Percentiles rank a stretch among this genome's conserved stretches.
Conservation (phyloP, 2,888 invertebrate genomes). For the Xestoiulus laeticollis region DNA sequence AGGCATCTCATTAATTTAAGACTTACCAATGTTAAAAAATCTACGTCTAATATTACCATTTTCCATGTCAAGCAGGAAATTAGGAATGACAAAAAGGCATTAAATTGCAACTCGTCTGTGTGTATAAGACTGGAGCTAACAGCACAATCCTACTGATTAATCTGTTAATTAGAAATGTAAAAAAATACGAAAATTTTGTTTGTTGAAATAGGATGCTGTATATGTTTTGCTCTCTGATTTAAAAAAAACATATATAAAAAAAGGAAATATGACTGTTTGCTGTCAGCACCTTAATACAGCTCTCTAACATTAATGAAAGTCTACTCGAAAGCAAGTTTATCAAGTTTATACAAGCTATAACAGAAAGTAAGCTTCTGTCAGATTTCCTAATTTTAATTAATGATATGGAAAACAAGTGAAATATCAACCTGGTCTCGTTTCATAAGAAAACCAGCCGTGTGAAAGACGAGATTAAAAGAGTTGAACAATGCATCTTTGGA, state of each 20-base stretch:
- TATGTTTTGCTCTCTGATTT: neutral
- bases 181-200: conserved; percentile 19
- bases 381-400: no score
- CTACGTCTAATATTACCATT: conserved; percentile 8
- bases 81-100: conserved; percentile 21
- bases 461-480: no score
- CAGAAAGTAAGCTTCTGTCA: neutral
- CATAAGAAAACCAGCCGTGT: no score
- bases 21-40: conserved; percentile 44
- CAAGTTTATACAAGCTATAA: neutral
- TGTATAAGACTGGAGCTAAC: neutral
- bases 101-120: neutral
- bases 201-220: neutral
- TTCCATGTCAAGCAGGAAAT: conserved; percentile 16
- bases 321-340: neutral
- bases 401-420: no score
- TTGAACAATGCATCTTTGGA: no score
- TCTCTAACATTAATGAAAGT: neutral
- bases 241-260: neutral
- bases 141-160: conserved; percentile 17
- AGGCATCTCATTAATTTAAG: conserved; percentile 45
- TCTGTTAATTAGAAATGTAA: conserved; percentile 33
- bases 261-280: neutral
- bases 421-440: no score
- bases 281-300: neutral